Base-by-base conservation (phyloP, 2,888 invertebrate species). In the Dioctria linearis region DNA sequence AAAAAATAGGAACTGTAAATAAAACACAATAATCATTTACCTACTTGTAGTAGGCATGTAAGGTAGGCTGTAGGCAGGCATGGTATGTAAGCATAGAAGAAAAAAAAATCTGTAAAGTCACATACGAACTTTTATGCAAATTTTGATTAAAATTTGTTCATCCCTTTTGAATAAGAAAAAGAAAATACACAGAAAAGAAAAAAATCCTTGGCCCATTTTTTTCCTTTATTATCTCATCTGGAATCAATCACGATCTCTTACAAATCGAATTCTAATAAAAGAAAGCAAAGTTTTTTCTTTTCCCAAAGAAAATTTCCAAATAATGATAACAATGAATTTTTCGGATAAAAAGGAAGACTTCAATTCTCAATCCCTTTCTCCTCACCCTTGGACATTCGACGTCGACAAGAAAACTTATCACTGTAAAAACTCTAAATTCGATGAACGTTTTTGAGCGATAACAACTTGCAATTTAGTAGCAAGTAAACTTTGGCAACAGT, bases 381-480 rank as follows among this genome's bases (percentile, higher is more conserved):
- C 25, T 25, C 25, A 1, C 25, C 25, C 25, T 25, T 25, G 25
- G 25, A 25, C 65, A 40, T 11, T 42, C 42, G n/a, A 42, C 42
- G 42, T 11, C 65, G 37, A 67, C n/a, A 43, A 67, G 25, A 43
- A 67, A 67, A 67, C 43, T 67, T 67, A 67, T 67, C 43, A 67
- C 46, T 67, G 42, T 9, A 37, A 67, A 49, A 43, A 67, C 46
- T 67, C 67, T 43, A 43, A 67, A 67, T 67, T 67, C 67, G 46
- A 42, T 46, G 37, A 67, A 43, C 49, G 67, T 67, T 67, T 67
- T 67, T 49, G 43, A 67, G 49, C 25, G 67, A 67, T 67, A 67
- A 67, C 67, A 67, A 67, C 67, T 67, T 67, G 67, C 67, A 67
- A 67, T 67, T 67, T 67, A 67, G 37, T 46, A 67, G 49, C 25